Percentiles rank a stretch among this genome's conserved stretches.
These are phyloP conservation scores for Ditylenchus dipsaci DNA, from an alignment of 1,140 invertebrate species.

Conservation along the genomic window DNA sequence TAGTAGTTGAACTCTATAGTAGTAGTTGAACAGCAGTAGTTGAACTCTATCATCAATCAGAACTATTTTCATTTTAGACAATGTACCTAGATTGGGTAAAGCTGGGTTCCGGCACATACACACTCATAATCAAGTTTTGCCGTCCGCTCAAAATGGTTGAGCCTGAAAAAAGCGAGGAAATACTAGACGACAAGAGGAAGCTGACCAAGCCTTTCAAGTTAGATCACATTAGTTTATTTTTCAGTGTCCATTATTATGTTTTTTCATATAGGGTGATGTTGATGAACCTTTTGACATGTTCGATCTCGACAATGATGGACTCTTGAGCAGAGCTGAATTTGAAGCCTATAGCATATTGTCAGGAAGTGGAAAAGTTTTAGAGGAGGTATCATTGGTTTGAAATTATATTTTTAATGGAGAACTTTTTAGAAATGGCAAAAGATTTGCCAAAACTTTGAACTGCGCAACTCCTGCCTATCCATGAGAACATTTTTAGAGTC, in stretches of 20 bases:
- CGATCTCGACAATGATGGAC: conserved; percentile 41
- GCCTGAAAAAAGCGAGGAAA: conserved; percentile 33
- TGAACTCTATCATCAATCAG: too few relatives aligned
- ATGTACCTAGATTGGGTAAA: conserved; percentile 9
- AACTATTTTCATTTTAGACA: too few relatives aligned
- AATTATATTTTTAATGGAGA: conserved; percentile 2
- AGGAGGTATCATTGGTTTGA: conserved; percentile 19
- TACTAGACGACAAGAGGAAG: conserved; percentile 24
- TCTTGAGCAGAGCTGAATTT: conserved; percentile 36
- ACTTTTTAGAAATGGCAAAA: conserved; percentile 30
- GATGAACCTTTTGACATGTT: conserved; percentile 48
- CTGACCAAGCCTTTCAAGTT: conserved; percentile 43
- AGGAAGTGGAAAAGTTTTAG: conserved; percentile 19
- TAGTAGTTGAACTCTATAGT: too few relatives aligned
- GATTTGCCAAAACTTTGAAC: conserved; percentile 26
- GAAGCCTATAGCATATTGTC: conserved; percentile 41
- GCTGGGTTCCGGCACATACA: conserved; percentile 31
- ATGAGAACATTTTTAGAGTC: conserved; percentile 40
- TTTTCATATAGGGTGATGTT: conserved; percentile 33
- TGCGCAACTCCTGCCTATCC: conserved; percentile 31
- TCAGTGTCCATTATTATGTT: not conserved
- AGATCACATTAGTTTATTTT: not conserved
- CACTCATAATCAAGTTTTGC: conserved; percentile 28
- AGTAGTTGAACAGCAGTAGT: too few relatives aligned
- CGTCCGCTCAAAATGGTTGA: conserved; percentile 38